phyloP scores from a whole-genome alignment of 1,140 invertebrate species.

The Drosophila pseudoananassae region DNA sequence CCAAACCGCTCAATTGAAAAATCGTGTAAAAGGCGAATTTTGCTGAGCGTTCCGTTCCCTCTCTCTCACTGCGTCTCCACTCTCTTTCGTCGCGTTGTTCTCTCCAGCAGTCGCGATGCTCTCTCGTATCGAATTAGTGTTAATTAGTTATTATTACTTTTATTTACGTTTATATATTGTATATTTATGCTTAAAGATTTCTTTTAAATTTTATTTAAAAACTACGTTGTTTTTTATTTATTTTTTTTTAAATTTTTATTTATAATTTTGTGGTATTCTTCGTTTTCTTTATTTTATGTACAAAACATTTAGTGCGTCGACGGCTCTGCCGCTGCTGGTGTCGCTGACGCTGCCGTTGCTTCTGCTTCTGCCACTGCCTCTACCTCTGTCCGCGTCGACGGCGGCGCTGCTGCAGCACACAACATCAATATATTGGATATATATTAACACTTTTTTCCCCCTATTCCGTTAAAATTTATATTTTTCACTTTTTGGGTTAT shows the following conservation, averaged over 20 bases:
- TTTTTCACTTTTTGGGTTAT: slow-evolving; percentile 34
- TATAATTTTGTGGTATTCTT: not conserved
- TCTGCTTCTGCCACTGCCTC: slow-evolving; percentile 34
- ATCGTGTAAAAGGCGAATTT: slow-evolving; percentile 79
- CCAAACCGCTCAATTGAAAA: slow-evolving; percentile 56
- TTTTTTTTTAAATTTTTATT: slow-evolving; percentile 60
- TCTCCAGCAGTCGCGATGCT: slow-evolving; percentile 10
- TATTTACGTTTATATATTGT: slow-evolving; percentile 28
- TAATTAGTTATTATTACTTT: slow-evolving; percentile 25
- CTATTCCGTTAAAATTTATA: slow-evolving; percentile 31
- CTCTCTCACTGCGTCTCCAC: slow-evolving; percentile 12
- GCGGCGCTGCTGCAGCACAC: slow-evolving; percentile 40
- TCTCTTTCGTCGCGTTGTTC: slow-evolving; percentile 17
- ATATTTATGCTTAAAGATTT: slow-evolving; percentile 51
- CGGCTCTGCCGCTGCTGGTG: slow-evolving; percentile 29
- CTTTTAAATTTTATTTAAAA: slow-evolving; percentile 61
- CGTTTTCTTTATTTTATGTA: not conserved
- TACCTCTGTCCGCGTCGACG: slow-evolving; percentile 35
- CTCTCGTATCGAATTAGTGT: slow-evolving; percentile 12
- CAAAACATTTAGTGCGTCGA: slow-evolving; percentile 19
- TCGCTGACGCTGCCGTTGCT: slow-evolving; percentile 15
- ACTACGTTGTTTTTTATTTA: slow-evolving; percentile 62
- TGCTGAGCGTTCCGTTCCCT: slow-evolving; percentile 51
- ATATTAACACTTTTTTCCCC: slow-evolving; percentile 62
- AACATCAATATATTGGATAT: slow-evolving; percentile 74